Percentiles rank a stretch among this genome's conserved stretches.
phyloP scores from a whole-genome alignment of 2,797 vertebrate genomes.

The Telmatherina bonti region DNA sequence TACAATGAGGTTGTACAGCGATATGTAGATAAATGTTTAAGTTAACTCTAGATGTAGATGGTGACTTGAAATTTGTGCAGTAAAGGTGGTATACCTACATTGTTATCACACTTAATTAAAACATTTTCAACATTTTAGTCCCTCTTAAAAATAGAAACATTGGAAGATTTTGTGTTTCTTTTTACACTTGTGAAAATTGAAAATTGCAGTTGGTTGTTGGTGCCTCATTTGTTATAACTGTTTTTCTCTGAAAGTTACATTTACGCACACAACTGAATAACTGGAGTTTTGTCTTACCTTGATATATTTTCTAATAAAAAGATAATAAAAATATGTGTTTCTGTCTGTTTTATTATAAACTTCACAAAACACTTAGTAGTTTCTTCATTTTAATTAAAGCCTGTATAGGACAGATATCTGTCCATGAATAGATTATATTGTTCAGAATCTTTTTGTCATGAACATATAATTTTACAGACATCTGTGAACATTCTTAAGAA shows the following conservation, averaged over 20 bases:
- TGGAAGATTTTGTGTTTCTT: conserved; percentile 41
- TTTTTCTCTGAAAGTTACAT: conserved; percentile 28
- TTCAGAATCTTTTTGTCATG: background rate
- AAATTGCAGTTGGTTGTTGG: conserved; percentile 60
- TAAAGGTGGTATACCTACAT: conserved; percentile 42
- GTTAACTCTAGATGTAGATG: conserved; percentile 64
- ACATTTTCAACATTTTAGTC: conserved; percentile 36
- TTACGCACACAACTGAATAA: conserved; percentile 14
- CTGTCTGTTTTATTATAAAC: conserved; percentile 3
- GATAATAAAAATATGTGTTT: conserved; percentile 26
- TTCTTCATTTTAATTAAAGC: no score
- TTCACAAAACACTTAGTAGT: background rate
- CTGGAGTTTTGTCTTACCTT: conserved; percentile 61
- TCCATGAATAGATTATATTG: background rate
- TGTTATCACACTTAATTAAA: conserved; percentile 25
- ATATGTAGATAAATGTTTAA: conserved; percentile 67
- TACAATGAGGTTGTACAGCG: conserved; percentile 57
- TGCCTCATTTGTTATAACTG: conserved; percentile 30
- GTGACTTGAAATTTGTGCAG: conserved; percentile 39
- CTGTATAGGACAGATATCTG: background rate
- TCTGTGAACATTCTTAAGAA: background rate
- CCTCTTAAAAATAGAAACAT: conserved; percentile 47
- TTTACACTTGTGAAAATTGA: conserved; percentile 40
- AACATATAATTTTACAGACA: background rate
- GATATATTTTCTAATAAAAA: conserved; percentile 49